Conservation (phyloP, 2,113 vertebrate genomes). For the Harpagus bidentatus region DNA sequence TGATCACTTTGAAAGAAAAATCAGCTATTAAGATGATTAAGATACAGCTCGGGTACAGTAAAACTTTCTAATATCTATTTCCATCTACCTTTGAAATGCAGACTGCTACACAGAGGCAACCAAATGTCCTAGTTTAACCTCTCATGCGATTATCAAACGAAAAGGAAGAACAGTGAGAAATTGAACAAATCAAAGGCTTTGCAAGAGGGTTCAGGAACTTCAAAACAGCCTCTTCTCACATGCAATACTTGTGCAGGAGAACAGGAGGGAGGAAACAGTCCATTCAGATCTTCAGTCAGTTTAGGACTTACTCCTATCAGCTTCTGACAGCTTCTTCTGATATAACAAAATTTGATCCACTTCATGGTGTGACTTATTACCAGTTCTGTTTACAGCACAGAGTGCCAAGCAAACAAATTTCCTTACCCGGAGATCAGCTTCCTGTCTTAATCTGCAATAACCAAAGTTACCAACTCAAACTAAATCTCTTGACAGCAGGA, state of each 20-base stretch:
- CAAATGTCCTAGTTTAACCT: slow-evolving; percentile 27
- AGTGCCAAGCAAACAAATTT: background rate
- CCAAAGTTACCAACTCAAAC: background rate
- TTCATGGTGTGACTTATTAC: background rate
- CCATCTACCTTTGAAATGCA: slow-evolving; percentile 39
- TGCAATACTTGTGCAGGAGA: background rate
- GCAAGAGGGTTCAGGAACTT: background rate
- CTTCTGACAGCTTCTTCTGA: background rate
- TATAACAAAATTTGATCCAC: background rate
- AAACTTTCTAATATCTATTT: slow-evolving; percentile 7
- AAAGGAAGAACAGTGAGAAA: background rate
- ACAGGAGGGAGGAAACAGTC: background rate
- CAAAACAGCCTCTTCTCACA: slow-evolving; percentile 2
- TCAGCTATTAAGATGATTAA: background rate
- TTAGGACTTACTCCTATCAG: background rate
- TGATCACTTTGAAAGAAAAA: slow-evolving; percentile 17
- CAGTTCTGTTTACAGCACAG: background rate
- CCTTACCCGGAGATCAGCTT: background rate
- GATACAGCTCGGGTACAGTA: background rate
- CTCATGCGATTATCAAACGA: background rate
- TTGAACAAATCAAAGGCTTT: background rate
- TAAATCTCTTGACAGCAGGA: background rate
- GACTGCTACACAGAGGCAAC: background rate
- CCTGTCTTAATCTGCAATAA: background rate
- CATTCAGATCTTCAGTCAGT: background rate